Conservation (phyloP, 1,140 invertebrate genomes). For the Goniozus legneri region DNA sequence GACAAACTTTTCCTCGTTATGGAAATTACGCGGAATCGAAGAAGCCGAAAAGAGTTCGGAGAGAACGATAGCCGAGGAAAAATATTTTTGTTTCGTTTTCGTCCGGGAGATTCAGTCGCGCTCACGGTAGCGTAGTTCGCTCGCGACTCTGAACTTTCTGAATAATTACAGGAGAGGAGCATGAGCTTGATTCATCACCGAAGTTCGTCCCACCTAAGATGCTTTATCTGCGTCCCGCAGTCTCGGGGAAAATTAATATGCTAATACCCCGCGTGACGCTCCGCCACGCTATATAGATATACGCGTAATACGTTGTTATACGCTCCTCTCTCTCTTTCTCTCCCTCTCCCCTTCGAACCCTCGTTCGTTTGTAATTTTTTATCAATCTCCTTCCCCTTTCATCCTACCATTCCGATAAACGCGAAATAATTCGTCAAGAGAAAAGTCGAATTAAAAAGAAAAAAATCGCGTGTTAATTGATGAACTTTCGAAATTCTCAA, state of each 20-base stretch:
- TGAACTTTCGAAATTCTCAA: too few species aligned
- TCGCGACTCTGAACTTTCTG: slow-evolving; percentile 42
- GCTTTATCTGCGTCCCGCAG: slow-evolving; percentile 53
- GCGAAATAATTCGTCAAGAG: too few species aligned
- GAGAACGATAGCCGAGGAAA: slow-evolving; percentile 27
- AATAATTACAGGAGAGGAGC: slow-evolving; percentile 50
- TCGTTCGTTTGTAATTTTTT: slow-evolving; percentile 3
- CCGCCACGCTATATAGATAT: slow-evolving; percentile 4
- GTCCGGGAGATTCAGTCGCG: slow-evolving; percentile 27
- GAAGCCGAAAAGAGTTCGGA: too few species aligned
- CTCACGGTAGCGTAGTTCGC: too few species aligned
- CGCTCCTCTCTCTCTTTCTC: slow-evolving; percentile 11
- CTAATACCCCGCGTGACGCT: slow-evolving; percentile 45
- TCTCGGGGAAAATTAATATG: slow-evolving; percentile 54
- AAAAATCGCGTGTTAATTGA: neutral
- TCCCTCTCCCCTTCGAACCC: neutral
- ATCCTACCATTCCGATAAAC: too few species aligned
- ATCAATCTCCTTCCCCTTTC: slow-evolving; percentile 2
- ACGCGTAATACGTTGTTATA: slow-evolving; percentile 12
- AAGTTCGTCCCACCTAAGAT: slow-evolving; percentile 54
- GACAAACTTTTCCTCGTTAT: too few species aligned
- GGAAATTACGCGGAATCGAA: too few species aligned
- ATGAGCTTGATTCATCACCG: slow-evolving; percentile 55
- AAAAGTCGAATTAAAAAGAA: neutral
- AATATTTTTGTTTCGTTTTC: slow-evolving; percentile 47